These are phyloP conservation scores for Mormyrops attenuatus DNA, from an alignment of 2,797 vertebrate species.

Conservation along the genomic window DNA sequence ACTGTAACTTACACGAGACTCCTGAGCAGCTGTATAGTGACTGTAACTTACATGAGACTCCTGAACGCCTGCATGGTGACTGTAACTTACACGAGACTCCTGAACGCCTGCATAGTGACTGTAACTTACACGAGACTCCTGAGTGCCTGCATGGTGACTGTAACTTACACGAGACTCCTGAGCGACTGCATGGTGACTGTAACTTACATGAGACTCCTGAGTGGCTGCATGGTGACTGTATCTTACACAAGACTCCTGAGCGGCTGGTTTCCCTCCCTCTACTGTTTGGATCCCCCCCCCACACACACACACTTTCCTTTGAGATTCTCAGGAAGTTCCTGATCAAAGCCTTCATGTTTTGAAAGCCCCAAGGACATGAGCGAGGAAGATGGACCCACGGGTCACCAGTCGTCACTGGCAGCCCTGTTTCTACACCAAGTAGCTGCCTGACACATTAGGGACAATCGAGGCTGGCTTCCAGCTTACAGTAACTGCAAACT, in stretches of 20 bases:
- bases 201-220: too few relatives aligned
- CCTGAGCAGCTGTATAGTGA: too few relatives aligned
- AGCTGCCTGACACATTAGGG: background rate
- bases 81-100: too few relatives aligned
- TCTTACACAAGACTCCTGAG: background rate
- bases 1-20: too few relatives aligned
- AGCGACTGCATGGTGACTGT: too few relatives aligned
- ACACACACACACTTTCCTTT: background rate
- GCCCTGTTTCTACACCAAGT: background rate
- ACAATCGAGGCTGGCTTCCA: background rate
- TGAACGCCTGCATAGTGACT: too few relatives aligned
- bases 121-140: too few relatives aligned
- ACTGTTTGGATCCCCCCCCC: background rate
- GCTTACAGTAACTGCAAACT: background rate
- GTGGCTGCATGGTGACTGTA: too few relatives aligned
- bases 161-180: too few relatives aligned
- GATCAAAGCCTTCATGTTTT: background rate
- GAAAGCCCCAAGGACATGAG: background rate
- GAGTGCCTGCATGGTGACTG: too few relatives aligned
- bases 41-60: too few relatives aligned
- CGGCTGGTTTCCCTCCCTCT: background rate
- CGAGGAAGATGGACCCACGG: background rate
- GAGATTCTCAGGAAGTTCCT: background rate
- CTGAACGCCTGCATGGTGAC: too few relatives aligned
- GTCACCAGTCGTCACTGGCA: background rate